Evolutionary conservation across 2,888 invertebrate species (phyloP), one percentile per base, ranked within the genome.

Genomic region (Pterobdella sp.): DNA sequence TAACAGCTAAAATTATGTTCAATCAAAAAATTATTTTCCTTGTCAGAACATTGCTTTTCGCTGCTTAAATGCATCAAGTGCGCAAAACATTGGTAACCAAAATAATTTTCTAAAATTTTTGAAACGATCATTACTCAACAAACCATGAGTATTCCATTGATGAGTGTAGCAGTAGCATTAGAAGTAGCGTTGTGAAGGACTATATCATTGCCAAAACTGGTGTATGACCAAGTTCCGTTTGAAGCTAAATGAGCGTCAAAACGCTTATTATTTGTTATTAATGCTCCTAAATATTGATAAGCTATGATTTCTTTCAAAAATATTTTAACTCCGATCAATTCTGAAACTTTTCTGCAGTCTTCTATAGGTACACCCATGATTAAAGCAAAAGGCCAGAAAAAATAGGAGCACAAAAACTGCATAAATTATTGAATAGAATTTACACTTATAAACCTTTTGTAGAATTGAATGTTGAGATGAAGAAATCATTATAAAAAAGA

Each of bases 221-320:
- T n/a, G 32, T 29, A 37, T n/a, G 26, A 32, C 37, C 60, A 73
- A 22, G 66, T 73, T 22, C 75, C 74, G 67, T 73, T 77, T 35
- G 79, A 80, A 29, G 76, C 76, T 34, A 65, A 76, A 63, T 79
- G 80, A n/a, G 76, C 76, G 1, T 75, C 70, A 22, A 78, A 75
- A 14, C 32, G 68, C n/a, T 74, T 67, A 10, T 75, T 71, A 72
- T 81, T 81, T 1, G 75, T 69, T 3, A 81, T 80, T 31, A 78
- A 75, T 22, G 42, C 49, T 10, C 71, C 67, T n/a, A 76, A 75
- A 32, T 70, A 68, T 10, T 90, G 86, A 81, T 93, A 95, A 0
- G 94, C 94, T 0, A 93, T 90, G 82, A 95, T 94, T 83, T 95
- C 95, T 80, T 95, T 95, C n/a, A 94, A 88, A 26, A 93, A 89